Evolutionary conservation across 1,140 invertebrate species (phyloP).

Genomic region (Cotesia typhae): DNA sequence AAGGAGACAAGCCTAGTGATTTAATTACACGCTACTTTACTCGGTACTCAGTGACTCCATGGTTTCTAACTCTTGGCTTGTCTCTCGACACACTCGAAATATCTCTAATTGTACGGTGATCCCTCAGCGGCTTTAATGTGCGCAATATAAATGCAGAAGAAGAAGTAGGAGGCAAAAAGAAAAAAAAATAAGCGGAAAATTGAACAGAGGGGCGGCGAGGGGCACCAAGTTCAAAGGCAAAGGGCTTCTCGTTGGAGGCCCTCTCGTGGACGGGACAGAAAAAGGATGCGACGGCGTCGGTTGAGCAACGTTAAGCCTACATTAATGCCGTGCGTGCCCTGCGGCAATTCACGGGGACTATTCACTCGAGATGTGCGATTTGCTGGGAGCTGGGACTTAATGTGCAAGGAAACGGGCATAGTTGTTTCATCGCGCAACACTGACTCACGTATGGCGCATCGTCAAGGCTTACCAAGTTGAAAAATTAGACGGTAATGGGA

Average conservation of each 20-base stretch:
- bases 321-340: slow-evolving; percentile 52
- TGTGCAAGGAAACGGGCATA: slow-evolving; percentile 55
- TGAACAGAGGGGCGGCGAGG: neutral
- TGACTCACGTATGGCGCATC: neutral
- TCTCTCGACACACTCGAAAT: slow-evolving; percentile 22
- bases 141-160: slow-evolving; percentile 1
- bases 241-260: neutral
- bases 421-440: slow-evolving; percentile 44
- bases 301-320: slow-evolving; percentile 26
- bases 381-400: slow-evolving; percentile 53
- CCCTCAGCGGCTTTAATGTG: neutral
- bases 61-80: neutral
- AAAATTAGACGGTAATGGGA: neutral
- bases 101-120: slow-evolving; percentile 21
- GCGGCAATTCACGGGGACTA: slow-evolving; percentile 52
- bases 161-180: neutral
- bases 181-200: neutral
- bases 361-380: slow-evolving; percentile 49
- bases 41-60: slow-evolving; percentile 14
- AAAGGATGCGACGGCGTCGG: slow-evolving; percentile 22
- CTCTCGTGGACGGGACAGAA: neutral
- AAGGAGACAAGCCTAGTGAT: slow-evolving; percentile 34
- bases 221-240: neutral
- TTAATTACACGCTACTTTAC: slow-evolving; percentile 37
- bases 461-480: neutral